These are phyloP conservation scores for Drosophila gaucha DNA, from an alignment of 2,888 invertebrate species.

Conservation along the genomic window DNA sequence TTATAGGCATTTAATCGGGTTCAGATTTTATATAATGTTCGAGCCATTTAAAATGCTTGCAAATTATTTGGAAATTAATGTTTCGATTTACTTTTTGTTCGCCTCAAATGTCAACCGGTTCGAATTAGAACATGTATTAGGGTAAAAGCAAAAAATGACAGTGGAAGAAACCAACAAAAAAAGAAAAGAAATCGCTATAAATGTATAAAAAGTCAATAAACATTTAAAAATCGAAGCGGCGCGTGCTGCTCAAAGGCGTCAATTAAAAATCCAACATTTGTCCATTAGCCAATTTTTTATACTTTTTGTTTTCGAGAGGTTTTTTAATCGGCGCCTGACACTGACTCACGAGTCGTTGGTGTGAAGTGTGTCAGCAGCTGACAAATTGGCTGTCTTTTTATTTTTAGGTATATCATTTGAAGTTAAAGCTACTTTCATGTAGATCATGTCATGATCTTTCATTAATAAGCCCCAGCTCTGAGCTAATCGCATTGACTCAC, in stretches of 20 bases:
- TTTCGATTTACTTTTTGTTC: constrained; percentile 6
- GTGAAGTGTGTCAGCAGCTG: constrained; percentile 64
- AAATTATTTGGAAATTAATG: constrained; percentile 22
- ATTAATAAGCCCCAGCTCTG: constrained; percentile 11
- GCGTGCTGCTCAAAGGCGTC: constrained; percentile 73
- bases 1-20: constrained; percentile 24
- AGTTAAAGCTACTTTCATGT: not conserved
- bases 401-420: no score
- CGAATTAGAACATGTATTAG: constrained; percentile 49
- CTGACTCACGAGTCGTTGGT: constrained; percentile 52
- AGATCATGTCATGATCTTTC: constrained; percentile 16
- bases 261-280: constrained; percentile 61
- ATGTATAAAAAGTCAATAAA: constrained; percentile 33
- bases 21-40: constrained; percentile 37
- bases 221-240: constrained; percentile 50
- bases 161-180: no score
- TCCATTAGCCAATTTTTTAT: constrained; percentile 59
- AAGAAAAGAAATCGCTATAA: constrained; percentile 23
- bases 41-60: constrained; percentile 22
- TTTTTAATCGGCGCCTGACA: constrained; percentile 35
- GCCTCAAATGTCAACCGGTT: constrained; percentile 52
- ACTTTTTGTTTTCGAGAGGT: constrained; percentile 7
- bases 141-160: constrained; percentile 19
- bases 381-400: constrained; percentile 27
- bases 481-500: not conserved